These are phyloP conservation scores for Gambusia holbrooki DNA, from an alignment of 2,113 vertebrate species.

Conservation along the genomic window DNA sequence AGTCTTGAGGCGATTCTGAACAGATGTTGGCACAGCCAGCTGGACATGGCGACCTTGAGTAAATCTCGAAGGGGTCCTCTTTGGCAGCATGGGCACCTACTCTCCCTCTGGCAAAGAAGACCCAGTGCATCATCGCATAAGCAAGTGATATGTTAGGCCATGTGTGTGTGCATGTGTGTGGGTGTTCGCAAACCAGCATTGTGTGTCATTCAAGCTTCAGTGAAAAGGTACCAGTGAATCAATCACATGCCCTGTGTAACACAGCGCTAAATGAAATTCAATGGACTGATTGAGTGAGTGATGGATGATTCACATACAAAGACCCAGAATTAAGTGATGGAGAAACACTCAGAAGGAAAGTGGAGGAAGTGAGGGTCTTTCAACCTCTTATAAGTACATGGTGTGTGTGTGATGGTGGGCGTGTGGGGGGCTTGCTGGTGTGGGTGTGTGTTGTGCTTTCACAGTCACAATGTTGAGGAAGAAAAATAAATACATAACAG, in stretches of 20 bases:
- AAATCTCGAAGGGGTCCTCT: constrained; percentile 72
- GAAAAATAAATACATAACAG: constrained; percentile 38
- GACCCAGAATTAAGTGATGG: constrained; percentile 76
- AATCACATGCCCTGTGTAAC: constrained; percentile 80
- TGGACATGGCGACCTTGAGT: constrained; percentile 78
- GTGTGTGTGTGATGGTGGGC: constrained; percentile 17
- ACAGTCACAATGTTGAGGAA: constrained; percentile 1
- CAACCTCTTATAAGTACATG: constrained; percentile 59
- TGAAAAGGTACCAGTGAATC: constrained; percentile 78
- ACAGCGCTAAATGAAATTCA: constrained; percentile 81
- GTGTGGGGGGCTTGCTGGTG: no score
- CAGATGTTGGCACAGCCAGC: constrained; percentile 79
- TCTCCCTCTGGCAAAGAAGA: constrained; percentile 61
- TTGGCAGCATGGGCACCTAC: constrained; percentile 71
- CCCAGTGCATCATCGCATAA: constrained; percentile 51
- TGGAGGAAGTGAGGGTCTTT: constrained; percentile 73
- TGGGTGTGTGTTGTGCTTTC: constrained; percentile 5
- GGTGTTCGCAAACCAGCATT: constrained; percentile 61
- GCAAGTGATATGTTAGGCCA: constrained; percentile 23
- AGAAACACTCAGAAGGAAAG: constrained; percentile 73
- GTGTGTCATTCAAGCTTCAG: constrained; percentile 82
- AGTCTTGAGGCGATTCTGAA: constrained; percentile 76
- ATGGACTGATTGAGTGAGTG: constrained; percentile 81
- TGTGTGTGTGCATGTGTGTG: constrained; percentile 57
- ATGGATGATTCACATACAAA: constrained; percentile 77